Evolutionary conservation across 2,888 invertebrate genomes (phyloP), one percentile per base, ranked within the genome.

Genomic region (Rhagium mordax): DNA sequence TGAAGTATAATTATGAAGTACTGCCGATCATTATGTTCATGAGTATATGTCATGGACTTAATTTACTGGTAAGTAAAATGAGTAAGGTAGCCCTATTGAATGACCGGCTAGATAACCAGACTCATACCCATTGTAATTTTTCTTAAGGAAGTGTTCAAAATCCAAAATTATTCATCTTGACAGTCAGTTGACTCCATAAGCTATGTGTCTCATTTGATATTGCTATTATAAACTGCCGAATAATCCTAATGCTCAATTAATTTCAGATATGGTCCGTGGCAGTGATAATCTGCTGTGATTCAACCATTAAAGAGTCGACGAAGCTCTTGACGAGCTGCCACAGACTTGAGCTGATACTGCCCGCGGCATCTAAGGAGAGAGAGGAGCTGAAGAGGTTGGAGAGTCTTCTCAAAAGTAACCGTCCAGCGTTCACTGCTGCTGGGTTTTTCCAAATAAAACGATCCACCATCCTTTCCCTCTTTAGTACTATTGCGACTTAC

Each of bases 251-350:
- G n/a, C n/a, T n/a, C n/a, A n/a, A n/a, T n/a, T n/a, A n/a, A n/a
- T 69, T 69, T 13, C 27, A 60, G 68, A 6, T 59, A 3, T 24
- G 55, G 33, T 33, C 55, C 8, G 21, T 61, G 2, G 15, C 24
- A 2, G 8, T 60, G 13, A 69, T 69, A 13, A 16, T 60, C 1
- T 69, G 59, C 33, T 69, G 69, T 16, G 69, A 69, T 27, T 20
- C 47, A 8, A 18, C 69, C 4, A 16, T 49, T 10, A 29, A 24
- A 7, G 57, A 69, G 21, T 27, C 59, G 1, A 27, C 48, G 0
- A 60, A 69, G 2, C 20, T 69, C 6, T 18, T 64, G 15, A 16
- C 27, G 0, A 49, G 6, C n/a, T 48, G 64, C 29, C 51, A 64
- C 51, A 24, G 21, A 13, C 24, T 64, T 13, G 41, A 64, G 15